These are phyloP conservation scores for Pseudoips prasinana DNA, from an alignment of 2,888 invertebrate species.

Conservation along the genomic window DNA sequence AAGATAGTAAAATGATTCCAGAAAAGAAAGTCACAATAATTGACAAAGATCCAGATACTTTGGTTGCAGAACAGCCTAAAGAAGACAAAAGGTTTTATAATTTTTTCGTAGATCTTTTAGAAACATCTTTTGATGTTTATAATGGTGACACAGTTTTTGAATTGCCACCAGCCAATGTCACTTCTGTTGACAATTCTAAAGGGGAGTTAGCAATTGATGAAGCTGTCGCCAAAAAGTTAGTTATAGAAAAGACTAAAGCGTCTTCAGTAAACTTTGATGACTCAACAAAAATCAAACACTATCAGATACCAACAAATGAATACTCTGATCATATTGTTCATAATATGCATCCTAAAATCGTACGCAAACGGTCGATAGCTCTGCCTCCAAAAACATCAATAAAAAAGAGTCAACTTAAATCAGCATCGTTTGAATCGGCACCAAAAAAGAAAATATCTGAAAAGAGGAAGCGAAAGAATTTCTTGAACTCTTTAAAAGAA, in stretches of 20 bases:
- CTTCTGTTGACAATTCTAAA: slow-evolving; percentile 23
- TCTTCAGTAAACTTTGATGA: slow-evolving; percentile 4
- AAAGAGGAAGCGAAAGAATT: slow-evolving; percentile 36
- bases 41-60: slow-evolving; percentile 31
- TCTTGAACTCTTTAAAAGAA: slow-evolving; percentile 49
- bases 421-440: too few species aligned
- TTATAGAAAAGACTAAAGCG: slow-evolving; percentile 4
- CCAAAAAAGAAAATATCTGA: slow-evolving; percentile 10
- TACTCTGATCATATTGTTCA: too few species aligned
- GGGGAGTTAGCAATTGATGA: slow-evolving; percentile 46
- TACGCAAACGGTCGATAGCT: too few species aligned
- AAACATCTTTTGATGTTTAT: slow-evolving; percentile 51
- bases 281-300: slow-evolving; percentile 1
- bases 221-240: slow-evolving; percentile 40
- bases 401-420: too few species aligned
- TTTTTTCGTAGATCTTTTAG: slow-evolving; percentile 57
- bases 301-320: too few species aligned
- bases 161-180: neutral
- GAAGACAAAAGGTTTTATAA: slow-evolving; percentile 49
- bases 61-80: slow-evolving; percentile 26
- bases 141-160: slow-evolving; percentile 35
- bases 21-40: slow-evolving; percentile 22
- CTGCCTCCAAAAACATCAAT: too few species aligned
- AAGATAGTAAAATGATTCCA: slow-evolving; percentile 8
- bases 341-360: too few species aligned